A percentile compares a stretch with the other conserved stretches of the same genome.
Evolutionary conservation across 2,797 vertebrate species (phyloP).

Genomic region (Amblyopsis hoosieri): DNA sequence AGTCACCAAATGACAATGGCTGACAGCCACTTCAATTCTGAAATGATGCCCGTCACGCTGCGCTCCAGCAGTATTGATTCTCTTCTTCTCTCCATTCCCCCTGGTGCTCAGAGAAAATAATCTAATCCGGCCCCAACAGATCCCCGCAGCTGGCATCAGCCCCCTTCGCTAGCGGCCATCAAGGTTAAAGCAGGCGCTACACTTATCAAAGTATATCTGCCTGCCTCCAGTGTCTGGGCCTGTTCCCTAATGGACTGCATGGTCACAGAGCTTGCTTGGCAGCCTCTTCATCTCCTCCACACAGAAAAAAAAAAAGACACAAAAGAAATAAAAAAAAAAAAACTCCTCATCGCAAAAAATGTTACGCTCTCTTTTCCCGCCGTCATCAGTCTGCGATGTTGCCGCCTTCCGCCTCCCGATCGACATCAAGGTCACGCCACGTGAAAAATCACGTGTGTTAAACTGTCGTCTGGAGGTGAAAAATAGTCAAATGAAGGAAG

Average conservation of each 20-base stretch:
- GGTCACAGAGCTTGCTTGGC: slow-evolving; percentile 78
- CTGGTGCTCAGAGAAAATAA: slow-evolving; percentile 75
- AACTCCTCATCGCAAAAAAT: slow-evolving; percentile 48
- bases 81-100: slow-evolving; percentile 71
- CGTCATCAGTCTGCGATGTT: slow-evolving; percentile 61
- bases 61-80: slow-evolving; percentile 91
- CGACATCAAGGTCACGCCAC: slow-evolving; percentile 75
- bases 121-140: slow-evolving; percentile 88
- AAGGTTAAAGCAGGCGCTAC: slow-evolving; percentile 95
- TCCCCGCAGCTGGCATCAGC: slow-evolving; percentile 58
- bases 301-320: slow-evolving; percentile 17
- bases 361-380: slow-evolving; percentile 16
- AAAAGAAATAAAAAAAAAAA: background rate
- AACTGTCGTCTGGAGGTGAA: slow-evolving; percentile 67
- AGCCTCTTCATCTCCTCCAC: slow-evolving; percentile 69
- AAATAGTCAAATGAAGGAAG: slow-evolving; percentile 76
- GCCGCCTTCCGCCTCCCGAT: slow-evolving; percentile 44
- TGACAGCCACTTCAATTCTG: slow-evolving; percentile 97
- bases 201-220: slow-evolving; percentile 93
- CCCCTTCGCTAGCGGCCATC: slow-evolving; percentile 82
- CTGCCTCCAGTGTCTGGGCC: slow-evolving; percentile 67
- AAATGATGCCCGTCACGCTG: slow-evolving; percentile 88
- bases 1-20: slow-evolving; percentile 92
- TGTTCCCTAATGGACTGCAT: slow-evolving; percentile 85
- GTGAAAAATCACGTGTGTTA: slow-evolving; percentile 72